Evolutionary conservation across 1,140 invertebrate genomes (phyloP).

Genomic region (Acyrthosiphon pisum): DNA sequence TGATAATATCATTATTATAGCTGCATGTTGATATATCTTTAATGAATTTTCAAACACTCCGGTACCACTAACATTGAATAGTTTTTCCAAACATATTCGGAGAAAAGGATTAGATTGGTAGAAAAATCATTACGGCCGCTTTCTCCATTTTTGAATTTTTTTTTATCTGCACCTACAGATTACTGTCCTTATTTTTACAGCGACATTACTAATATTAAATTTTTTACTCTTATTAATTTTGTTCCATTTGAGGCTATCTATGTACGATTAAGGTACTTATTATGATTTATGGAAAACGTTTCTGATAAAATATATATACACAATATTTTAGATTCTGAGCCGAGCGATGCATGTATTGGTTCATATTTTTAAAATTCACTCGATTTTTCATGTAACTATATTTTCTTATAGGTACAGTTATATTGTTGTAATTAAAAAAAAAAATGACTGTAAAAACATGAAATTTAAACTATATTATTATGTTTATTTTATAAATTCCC

Average conservation of each 20-base stretch:
- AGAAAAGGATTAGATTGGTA: background rate
- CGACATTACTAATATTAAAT: background rate
- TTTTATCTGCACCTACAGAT: background rate
- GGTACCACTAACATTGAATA: background rate
- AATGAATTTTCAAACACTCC: background rate
- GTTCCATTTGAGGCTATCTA: background rate
- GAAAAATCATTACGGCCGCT: background rate
- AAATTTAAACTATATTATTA: no score
- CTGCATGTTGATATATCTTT: background rate
- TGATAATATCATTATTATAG: background rate
- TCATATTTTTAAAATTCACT: no score
- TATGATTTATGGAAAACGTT: background rate
- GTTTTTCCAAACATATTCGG: no score
- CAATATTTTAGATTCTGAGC: no score
- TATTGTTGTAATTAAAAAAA: no score
- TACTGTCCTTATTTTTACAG: background rate
- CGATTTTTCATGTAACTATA: no score
- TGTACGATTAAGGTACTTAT: background rate
- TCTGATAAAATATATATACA: background rate
- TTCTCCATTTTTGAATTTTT: background rate
- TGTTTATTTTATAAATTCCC: no score
- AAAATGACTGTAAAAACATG: no score
- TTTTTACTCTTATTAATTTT: background rate
- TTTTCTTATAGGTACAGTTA: no score
- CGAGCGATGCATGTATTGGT: no score